Evolutionary conservation across 2,113 vertebrate species (phyloP).

Genomic region (Atrichornis clamosus): DNA sequence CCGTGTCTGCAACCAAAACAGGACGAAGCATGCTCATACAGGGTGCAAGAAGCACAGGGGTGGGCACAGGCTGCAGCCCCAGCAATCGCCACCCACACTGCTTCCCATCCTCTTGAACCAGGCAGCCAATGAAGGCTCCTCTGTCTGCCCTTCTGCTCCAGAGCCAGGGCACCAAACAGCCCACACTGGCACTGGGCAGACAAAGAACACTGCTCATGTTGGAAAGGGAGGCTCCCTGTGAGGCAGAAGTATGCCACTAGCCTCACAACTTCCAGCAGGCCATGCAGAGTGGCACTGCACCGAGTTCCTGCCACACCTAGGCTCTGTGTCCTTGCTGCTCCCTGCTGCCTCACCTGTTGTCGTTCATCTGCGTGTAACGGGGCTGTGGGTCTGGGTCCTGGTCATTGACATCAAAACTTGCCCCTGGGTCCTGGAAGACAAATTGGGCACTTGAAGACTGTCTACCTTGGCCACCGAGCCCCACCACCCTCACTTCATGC

Average conservation of each 20-base stretch:
- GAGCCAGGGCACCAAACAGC: not conserved
- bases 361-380: slow-evolving; percentile 95
- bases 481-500: not conserved
- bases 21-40: rapidly evolving
- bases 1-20: slow-evolving; percentile 79
- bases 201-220: rapidly evolving
- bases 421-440: slow-evolving; percentile 83
- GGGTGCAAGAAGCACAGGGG: rapidly evolving
- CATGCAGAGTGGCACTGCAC: not conserved
- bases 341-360: slow-evolving; percentile 84
- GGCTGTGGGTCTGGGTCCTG: slow-evolving; percentile 94
- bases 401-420: slow-evolving; percentile 97
- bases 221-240: not conserved
- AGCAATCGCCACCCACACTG: not conserved
- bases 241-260: not conserved
- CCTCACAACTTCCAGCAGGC: not conserved
- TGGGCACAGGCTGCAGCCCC: rapidly evolving
- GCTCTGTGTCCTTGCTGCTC: not conserved
- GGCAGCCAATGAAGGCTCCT: not conserved
- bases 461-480: rapidly evolving
- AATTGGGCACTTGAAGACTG: not conserved
- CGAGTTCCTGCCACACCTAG: rapidly evolving
- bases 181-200: not conserved
- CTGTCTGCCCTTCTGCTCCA: not conserved
- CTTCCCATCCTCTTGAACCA: rapidly evolving